phyloP scores from a whole-genome alignment of 2,888 invertebrate genomes.

The Tuberolachnus salignus region DNA sequence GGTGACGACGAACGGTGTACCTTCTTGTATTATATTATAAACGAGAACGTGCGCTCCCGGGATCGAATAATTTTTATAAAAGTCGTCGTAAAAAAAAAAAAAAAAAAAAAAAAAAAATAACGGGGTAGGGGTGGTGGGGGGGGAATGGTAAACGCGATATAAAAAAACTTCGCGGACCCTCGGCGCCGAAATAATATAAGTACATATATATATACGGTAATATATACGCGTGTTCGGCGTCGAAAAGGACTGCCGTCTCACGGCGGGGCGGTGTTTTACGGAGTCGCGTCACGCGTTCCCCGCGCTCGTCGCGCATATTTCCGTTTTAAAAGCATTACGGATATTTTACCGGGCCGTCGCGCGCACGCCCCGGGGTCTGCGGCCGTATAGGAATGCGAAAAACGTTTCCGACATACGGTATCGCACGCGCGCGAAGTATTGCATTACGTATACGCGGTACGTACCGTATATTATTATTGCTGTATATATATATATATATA shows the following conservation, averaged over 20 bases:
- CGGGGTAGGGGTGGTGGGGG: neutral
- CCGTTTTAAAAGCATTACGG: slow-evolving; percentile 48
- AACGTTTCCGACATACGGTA: neutral
- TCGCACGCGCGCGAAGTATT: neutral
- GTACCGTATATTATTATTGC: too few species aligned
- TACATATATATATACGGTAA: too few species aligned
- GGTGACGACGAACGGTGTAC: neutral
- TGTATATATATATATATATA: too few species aligned
- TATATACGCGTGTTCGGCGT: too few species aligned
- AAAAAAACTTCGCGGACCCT: slow-evolving; percentile 11
- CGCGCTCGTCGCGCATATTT: neutral
- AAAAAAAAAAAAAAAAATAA: too few species aligned
- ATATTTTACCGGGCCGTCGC: neutral
- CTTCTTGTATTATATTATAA: neutral
- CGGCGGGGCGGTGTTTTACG: neutral
- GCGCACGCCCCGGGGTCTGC: neutral
- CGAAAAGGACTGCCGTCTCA: too few species aligned
- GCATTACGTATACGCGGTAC: neutral
- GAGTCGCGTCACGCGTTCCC: slow-evolving; percentile 33
- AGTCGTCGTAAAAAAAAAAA: neutral
- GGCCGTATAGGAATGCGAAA: slow-evolving; percentile 8
- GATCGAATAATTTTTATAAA: neutral
- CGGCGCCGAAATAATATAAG: neutral
- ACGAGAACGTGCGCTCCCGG: neutral
- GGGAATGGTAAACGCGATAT: neutral